A percentile compares a stretch with the other conserved stretches of the same genome.
phyloP scores from a whole-genome alignment of 2,888 invertebrate genomes.

The Aporophyla lueneburgensis region DNA sequence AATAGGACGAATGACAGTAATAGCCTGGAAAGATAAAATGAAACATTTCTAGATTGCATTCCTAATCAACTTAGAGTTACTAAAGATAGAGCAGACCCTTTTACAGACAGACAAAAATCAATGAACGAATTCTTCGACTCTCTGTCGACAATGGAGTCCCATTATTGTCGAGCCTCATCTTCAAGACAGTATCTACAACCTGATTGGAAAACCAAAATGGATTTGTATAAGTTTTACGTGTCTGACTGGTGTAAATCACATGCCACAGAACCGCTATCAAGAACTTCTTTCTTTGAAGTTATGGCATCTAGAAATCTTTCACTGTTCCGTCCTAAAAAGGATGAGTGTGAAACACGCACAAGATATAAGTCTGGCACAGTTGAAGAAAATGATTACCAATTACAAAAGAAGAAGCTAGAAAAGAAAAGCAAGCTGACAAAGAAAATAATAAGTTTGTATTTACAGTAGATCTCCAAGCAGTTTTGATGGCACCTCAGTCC shows the following conservation, averaged over 20 bases:
- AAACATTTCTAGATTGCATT: slow-evolving; percentile 21
- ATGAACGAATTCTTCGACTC: slow-evolving; percentile 31
- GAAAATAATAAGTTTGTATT: too few species aligned
- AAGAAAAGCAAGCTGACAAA: too few species aligned
- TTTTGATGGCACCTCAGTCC: too few species aligned
- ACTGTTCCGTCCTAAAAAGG: slow-evolving; percentile 5
- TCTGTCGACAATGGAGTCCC: slow-evolving; percentile 28
- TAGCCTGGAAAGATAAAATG: slow-evolving; percentile 43
- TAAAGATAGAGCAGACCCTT: slow-evolving; percentile 15
- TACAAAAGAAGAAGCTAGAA: slow-evolving; percentile 19
- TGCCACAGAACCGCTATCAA: slow-evolving; percentile 22
- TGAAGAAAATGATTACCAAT: slow-evolving; percentile 28
- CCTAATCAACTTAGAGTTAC: slow-evolving; percentile 25
- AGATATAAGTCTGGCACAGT: slow-evolving; percentile 9
- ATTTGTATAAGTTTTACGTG: slow-evolving; percentile 34
- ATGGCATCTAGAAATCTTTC: slow-evolving; percentile 17
- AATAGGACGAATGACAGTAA: slow-evolving; percentile 44
- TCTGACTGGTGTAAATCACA: slow-evolving; percentile 35
- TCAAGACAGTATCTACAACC: slow-evolving; percentile 28
- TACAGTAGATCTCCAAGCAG: too few species aligned
- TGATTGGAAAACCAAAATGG: slow-evolving; percentile 29
- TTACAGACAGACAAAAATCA: slow-evolving; percentile 25
- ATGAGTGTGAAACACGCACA: slow-evolving; percentile 8
- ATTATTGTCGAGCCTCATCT: slow-evolving; percentile 38
- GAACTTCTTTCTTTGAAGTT: slow-evolving; percentile 12